Conservation (phyloP, 2,888 invertebrate genomes). For the Caenorhabditis sp. region DNA sequence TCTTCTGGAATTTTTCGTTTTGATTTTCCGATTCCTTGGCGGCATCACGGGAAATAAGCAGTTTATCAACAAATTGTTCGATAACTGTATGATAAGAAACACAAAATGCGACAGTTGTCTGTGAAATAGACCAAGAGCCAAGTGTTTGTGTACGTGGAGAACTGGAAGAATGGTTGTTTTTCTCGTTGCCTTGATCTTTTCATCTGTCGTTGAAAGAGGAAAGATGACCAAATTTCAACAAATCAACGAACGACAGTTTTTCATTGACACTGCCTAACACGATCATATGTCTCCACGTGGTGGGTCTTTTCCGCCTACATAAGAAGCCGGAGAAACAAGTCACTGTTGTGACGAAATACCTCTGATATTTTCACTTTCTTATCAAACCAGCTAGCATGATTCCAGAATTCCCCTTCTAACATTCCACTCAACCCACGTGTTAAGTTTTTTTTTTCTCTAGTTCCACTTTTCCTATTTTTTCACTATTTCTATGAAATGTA, state of each 20-base stretch:
- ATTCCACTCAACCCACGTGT: constrained; percentile 20
- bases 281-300: constrained; percentile 58
- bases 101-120: neutral
- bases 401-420: constrained; percentile 18
- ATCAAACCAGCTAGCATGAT: constrained; percentile 33
- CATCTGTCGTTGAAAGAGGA: constrained; percentile 44
- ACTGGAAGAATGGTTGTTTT: constrained; percentile 28
- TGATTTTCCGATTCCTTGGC: constrained; percentile 8
- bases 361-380: constrained; percentile 33
- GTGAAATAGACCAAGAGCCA: constrained; percentile 40
- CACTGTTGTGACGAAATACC: constrained; percentile 37
- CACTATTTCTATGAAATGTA: neutral
- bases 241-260: constrained; percentile 57
- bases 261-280: constrained; percentile 56
- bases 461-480: neutral
- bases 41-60: constrained; percentile 1
- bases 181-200: constrained; percentile 42
- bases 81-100: constrained; percentile 28
- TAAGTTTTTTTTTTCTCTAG: constrained; percentile 7
- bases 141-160: neutral
- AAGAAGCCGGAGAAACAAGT: constrained; percentile 51
- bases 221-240: constrained; percentile 44
- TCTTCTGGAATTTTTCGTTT: neutral
- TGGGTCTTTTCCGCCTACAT: constrained; percentile 38
- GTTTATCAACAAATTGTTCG: constrained; percentile 13